Conservation (phyloP, 2,113 vertebrate species). For the Megaceryle torquata region DNA sequence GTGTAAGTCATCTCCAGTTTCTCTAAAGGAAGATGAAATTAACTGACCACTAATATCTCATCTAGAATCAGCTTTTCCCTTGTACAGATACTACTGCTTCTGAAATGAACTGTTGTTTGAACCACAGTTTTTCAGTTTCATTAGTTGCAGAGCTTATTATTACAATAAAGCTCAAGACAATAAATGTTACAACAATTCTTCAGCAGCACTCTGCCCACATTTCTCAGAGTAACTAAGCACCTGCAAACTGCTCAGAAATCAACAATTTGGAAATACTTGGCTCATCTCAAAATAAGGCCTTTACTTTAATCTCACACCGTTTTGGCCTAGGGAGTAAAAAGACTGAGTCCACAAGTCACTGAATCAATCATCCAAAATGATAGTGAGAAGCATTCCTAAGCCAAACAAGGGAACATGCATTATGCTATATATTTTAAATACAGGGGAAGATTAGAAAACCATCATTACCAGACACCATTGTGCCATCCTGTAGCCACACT, state of each 20-base stretch:
- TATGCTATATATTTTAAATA: neutral
- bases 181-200: neutral
- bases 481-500: neutral
- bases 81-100: neutral
- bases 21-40: neutral
- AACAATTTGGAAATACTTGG: neutral
- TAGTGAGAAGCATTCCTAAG: neutral
- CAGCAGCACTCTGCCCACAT: neutral
- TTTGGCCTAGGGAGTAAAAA: neutral
- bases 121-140: neutral
- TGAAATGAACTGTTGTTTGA: neutral
- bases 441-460: neutral
- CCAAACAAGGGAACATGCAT: neutral
- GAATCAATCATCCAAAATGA: neutral
- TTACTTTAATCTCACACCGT: neutral
- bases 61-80: neutral
- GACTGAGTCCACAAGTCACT: neutral
- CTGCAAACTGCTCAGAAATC: neutral
- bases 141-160: neutral
- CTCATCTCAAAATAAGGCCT: neutral
- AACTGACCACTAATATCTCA: neutral
- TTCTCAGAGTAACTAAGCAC: neutral
- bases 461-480: neutral
- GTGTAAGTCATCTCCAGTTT: neutral
- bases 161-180: neutral